Percentiles rank a stretch among this genome's conserved stretches.
phyloP scores from a whole-genome alignment of 2,888 invertebrate genomes.

The Trichogramma evanescens region DNA sequence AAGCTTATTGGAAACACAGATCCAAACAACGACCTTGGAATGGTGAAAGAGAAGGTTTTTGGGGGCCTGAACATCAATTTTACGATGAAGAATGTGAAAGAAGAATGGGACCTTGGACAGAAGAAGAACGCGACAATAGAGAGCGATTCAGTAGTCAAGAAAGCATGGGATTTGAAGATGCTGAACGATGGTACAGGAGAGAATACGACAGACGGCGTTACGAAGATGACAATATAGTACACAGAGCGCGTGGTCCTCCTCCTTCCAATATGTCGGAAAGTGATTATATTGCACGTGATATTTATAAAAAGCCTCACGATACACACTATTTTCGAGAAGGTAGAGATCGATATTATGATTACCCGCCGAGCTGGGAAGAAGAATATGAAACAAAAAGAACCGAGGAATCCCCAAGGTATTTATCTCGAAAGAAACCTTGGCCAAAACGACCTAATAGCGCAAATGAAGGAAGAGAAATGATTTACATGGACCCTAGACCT shows the following conservation, averaged over 20 bases:
- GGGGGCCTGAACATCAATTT: constrained; percentile 29
- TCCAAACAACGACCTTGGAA: constrained; percentile 29
- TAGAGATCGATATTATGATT: constrained; percentile 36
- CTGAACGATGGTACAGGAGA: constrained; percentile 38
- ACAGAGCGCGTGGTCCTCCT: constrained; percentile 44
- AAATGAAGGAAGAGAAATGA: constrained; percentile 41
- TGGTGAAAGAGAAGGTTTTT: constrained; percentile 30
- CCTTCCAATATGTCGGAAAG: constrained; percentile 33
- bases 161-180: constrained; percentile 48
- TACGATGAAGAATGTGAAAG: constrained; percentile 45
- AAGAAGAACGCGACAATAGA: constrained; percentile 48
- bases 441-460: constrained; percentile 44
- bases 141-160: constrained; percentile 45
- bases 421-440: constrained; percentile 40
- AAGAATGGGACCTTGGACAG: constrained; percentile 40
- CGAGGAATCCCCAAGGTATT: constrained; percentile 40
- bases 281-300: constrained; percentile 47
- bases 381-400: constrained; percentile 39
- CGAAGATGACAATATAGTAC: constrained; percentile 47
- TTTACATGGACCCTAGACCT: constrained; percentile 35
- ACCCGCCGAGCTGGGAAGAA: constrained; percentile 36
- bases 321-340: constrained; percentile 37
- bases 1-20: constrained; percentile 39
- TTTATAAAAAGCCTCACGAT: constrained; percentile 32
- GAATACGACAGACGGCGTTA: constrained; percentile 43